phyloP scores from a whole-genome alignment of 2,888 invertebrate genomes.

The Heliconius sara region DNA sequence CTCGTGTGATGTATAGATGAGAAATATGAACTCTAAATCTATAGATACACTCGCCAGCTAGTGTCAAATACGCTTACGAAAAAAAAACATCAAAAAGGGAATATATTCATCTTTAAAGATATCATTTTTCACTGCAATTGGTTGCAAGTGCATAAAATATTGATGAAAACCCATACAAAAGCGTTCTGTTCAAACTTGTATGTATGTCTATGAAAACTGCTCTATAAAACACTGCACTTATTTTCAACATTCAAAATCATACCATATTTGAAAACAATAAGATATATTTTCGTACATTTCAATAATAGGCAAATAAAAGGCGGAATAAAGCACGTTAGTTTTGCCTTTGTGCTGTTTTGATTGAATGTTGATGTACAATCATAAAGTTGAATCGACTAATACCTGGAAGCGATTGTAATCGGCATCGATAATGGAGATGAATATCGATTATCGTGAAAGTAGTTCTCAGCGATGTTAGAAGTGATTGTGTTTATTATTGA shows the following conservation, averaged over 20 bases:
- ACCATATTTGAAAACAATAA: neutral
- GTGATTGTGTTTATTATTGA: neutral
- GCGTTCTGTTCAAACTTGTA: conserved; percentile 13
- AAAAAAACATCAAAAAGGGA: neutral
- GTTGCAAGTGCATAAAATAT: conserved; percentile 18
- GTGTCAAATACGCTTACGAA: neutral
- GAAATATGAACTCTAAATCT: neutral
- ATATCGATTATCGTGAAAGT: conserved; percentile 36
- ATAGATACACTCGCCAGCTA: neutral
- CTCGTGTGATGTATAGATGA: neutral
- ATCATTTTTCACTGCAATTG: conserved; percentile 4
- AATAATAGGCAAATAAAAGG: conserved; percentile 19
- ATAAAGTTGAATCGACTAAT: conserved; percentile 59
- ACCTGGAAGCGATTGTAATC: conserved; percentile 44
- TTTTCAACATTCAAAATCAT: conserved; percentile 13
- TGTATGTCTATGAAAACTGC: conserved; percentile 25
- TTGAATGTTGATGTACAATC: conserved; percentile 76
- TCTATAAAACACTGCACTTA: conserved; percentile 30
- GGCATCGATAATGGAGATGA: conserved; percentile 20
- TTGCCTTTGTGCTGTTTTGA: conserved; percentile 69
- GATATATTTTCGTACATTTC: neutral
- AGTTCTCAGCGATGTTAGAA: conserved; percentile 11
- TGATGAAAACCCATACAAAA: conserved; percentile 7
- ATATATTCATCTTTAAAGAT: neutral
- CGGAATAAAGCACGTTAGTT: conserved; percentile 34